A percentile compares a stretch with the other conserved stretches of the same genome.
phyloP scores from a whole-genome alignment of 2,113 vertebrate species.

The Heloderma charlesbogerti region DNA sequence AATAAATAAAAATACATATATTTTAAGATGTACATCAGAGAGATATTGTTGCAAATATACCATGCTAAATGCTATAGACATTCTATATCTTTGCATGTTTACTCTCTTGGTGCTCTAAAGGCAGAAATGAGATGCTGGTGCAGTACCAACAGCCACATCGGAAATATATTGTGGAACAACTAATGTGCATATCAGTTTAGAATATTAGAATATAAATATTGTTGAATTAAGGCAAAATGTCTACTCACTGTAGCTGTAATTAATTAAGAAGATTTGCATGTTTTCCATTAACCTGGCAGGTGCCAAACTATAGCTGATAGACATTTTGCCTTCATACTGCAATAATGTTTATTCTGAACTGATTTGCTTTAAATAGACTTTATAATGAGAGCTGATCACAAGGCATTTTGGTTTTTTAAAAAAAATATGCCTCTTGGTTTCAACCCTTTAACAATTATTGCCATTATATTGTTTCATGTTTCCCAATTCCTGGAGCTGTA shows the following conservation, averaged over 20 bases:
- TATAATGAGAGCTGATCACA: neutral
- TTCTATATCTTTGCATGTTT: neutral
- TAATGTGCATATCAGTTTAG: neutral
- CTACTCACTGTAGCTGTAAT: neutral
- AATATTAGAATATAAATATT: neutral
- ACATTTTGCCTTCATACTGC: neutral
- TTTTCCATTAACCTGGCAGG: neutral
- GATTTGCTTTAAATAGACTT: neutral
- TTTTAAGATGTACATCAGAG: neutral
- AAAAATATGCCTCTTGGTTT: neutral
- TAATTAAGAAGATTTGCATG: neutral
- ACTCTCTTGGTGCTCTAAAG: neutral
- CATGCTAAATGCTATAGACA: neutral
- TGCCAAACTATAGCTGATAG: neutral
- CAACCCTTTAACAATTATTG: neutral
- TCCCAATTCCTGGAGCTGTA: neutral
- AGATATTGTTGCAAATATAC: neutral
- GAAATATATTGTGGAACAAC: neutral
- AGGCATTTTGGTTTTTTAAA: too few relatives aligned
- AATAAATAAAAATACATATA: neutral
- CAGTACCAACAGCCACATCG: neutral
- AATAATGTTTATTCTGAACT: neutral
- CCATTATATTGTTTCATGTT: neutral
- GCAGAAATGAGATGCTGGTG: neutral
- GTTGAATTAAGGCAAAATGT: neutral